Percentiles rank a stretch among this genome's conserved stretches.
Conservation (phyloP, 1,140 invertebrate genomes). For the Drosophila asahinai region DNA sequence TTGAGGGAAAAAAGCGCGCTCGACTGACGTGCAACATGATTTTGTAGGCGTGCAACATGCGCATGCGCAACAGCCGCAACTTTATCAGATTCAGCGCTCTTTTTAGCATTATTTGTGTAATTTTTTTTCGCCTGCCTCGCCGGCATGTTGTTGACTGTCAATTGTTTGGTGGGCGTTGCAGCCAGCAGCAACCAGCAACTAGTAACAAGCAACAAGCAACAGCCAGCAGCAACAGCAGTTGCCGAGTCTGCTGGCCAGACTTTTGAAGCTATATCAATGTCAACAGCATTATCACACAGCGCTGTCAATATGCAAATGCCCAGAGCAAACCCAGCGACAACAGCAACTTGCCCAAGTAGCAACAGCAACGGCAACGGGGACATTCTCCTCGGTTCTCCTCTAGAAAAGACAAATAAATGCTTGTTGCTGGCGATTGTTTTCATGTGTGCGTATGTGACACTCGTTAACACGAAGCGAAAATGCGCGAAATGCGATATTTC, state of each 20-base stretch:
- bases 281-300: constrained; percentile 80
- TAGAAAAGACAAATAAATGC: constrained; percentile 78
- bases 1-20: constrained; percentile 60
- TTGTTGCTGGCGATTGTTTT: constrained; percentile 58
- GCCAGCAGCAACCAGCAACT: constrained; percentile 29
- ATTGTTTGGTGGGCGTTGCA: constrained; percentile 80
- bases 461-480: constrained; percentile 82
- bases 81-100: constrained; percentile 75
- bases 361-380: constrained; percentile 35
- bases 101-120: constrained; percentile 49
- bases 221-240: constrained; percentile 17
- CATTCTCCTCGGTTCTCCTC: constrained; percentile 35
- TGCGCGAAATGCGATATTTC: constrained; percentile 85
- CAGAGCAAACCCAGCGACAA: constrained; percentile 39
- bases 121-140: constrained; percentile 42
- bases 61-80: constrained; percentile 79
- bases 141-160: constrained; percentile 78
- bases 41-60: constrained; percentile 85
- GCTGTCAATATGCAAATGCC: constrained; percentile 82
- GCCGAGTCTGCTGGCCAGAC: constrained; percentile 50
- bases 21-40: constrained; percentile 85
- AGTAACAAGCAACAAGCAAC: constrained; percentile 37
- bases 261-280: constrained; percentile 79
- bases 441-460: constrained; percentile 71
- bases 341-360: constrained; percentile 40